Evolutionary conservation across 92 coral and sea anemone genomes (phyloP).

Genomic region (Hydrozoanthus gracilis): DNA sequence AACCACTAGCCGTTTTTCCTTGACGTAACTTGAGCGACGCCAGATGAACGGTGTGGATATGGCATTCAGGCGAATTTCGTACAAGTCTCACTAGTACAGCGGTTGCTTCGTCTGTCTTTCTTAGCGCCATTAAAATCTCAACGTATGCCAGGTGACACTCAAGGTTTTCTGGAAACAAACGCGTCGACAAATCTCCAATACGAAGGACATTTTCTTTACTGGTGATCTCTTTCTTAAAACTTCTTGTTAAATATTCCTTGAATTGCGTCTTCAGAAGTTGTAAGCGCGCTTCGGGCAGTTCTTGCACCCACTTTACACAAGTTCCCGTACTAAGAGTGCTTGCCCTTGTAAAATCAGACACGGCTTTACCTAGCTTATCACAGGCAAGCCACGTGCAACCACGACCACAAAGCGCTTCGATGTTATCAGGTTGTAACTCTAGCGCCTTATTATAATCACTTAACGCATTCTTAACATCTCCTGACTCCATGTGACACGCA

Average conservation of each 20-base stretch:
- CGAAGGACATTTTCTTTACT: constrained; percentile 50
- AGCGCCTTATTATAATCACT: constrained; percentile 79
- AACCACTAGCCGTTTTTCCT: constrained; percentile 67
- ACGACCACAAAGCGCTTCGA: constrained; percentile 85
- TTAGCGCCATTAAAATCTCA: constrained; percentile 69
- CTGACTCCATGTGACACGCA: constrained; percentile 69
- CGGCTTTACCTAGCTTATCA: constrained; percentile 64
- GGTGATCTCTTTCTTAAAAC: constrained; percentile 43
- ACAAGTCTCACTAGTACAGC: constrained; percentile 83
- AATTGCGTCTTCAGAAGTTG: constrained; percentile 58
- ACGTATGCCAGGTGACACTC: constrained; percentile 78
- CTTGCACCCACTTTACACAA: constrained; percentile 62
- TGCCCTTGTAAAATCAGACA: constrained; percentile 58
- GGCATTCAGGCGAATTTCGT: constrained; percentile 74
- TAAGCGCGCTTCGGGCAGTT: constrained; percentile 56
- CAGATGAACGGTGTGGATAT: constrained; percentile 72
- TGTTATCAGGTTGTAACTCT: constrained; percentile 69
- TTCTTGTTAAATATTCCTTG: constrained; percentile 51
- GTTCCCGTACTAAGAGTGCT: constrained; percentile 51
- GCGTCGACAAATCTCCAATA: constrained; percentile 81
- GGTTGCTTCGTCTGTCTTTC: constrained; percentile 87
- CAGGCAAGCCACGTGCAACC: constrained; percentile 62
- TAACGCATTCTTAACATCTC: constrained; percentile 72
- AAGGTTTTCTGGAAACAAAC: constrained; percentile 72
- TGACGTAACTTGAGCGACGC: constrained; percentile 84